Evolutionary conservation across 2,888 invertebrate genomes (phyloP), one percentile per base, ranked within the genome.

Genomic region (Rhagophthalmus giganteus): DNA sequence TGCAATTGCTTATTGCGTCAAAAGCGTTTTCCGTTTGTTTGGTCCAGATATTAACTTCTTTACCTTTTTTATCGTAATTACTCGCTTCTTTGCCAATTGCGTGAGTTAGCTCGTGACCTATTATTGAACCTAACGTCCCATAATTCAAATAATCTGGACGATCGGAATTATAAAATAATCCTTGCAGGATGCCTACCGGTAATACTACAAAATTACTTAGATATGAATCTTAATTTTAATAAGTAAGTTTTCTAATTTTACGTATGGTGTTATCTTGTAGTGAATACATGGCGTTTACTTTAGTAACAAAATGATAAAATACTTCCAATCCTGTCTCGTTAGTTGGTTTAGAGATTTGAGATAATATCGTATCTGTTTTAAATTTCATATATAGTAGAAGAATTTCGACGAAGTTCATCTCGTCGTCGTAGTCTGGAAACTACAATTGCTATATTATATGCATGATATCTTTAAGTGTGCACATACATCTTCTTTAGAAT

Each of bases 161-260:
- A 27, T 87, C 83, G 33, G 87, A 86, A 33, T 84, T 85, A 76
- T 91, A 93, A 80, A 92, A 91, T 1, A 85, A 82, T 1, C 90
- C 91, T 78, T 92, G 92, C 1, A 93, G 78, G 57, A 92, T 90
- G 51, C 91, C 92, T 60, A 92, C 92, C 0, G 92, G 91, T 74
- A 92, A 90, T 73, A 90, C 91, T 94, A 12, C 6, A 28, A 15
- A 8, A 35, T 5, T 25, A 20, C 12, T 11, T 8, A 13, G 2
- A 38, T 12, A 7, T 20, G 20, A 5, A 20, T 5, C 7, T 20
- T 20, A 20, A 20, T 5, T 20, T 20, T 20, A n/a, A n/a, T n/a
- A 5, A 3, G 20, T 7, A 20, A 20, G 3, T 3, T 20, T 20
- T 3, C 20, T 5, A 20, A 5, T 20, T 20, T 5, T 20, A 20